Evolutionary conservation across 2,888 invertebrate species (phyloP).

Genomic region (Phragmatobia fuliginosa): DNA sequence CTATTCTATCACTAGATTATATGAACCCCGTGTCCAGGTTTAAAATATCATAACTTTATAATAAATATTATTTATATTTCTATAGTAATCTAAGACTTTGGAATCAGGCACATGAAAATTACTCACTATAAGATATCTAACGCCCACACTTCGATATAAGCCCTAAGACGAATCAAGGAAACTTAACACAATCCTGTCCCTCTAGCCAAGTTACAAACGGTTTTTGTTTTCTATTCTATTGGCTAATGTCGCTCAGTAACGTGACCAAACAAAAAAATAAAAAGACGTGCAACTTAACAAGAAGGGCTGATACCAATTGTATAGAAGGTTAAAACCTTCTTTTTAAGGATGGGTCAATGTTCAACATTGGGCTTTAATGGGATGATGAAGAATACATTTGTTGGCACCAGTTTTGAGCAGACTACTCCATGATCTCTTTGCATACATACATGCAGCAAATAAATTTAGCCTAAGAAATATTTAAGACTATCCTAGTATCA

Average conservation of each 20-base stretch:
- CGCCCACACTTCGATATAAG: neutral
- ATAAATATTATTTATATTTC: conserved; percentile 22
- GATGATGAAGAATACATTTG: neutral
- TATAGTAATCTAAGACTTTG: conserved; percentile 54
- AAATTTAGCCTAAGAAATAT: neutral
- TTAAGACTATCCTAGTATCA: neutral
- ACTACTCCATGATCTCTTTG: neutral
- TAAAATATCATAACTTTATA: conserved; percentile 38
- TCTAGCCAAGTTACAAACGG: too few relatives aligned
- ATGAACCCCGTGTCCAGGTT: neutral
- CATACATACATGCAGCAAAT: neutral
- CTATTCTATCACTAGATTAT: neutral
- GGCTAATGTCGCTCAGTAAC: too few relatives aligned
- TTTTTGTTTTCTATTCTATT: too few relatives aligned
- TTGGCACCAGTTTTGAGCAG: neutral
- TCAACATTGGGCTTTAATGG: too few relatives aligned
- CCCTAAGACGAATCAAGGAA: neutral
- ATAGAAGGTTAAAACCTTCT: too few relatives aligned
- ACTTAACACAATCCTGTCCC: too few relatives aligned
- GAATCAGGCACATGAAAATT: conserved; percentile 63
- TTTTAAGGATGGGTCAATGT: too few relatives aligned
- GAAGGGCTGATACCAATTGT: too few relatives aligned
- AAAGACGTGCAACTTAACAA: too few relatives aligned
- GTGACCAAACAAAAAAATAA: too few relatives aligned
- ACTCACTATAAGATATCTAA: conserved; percentile 19